phyloP scores from a whole-genome alignment of 2,113 vertebrate species.

The Coryphaenoides rupestris region DNA sequence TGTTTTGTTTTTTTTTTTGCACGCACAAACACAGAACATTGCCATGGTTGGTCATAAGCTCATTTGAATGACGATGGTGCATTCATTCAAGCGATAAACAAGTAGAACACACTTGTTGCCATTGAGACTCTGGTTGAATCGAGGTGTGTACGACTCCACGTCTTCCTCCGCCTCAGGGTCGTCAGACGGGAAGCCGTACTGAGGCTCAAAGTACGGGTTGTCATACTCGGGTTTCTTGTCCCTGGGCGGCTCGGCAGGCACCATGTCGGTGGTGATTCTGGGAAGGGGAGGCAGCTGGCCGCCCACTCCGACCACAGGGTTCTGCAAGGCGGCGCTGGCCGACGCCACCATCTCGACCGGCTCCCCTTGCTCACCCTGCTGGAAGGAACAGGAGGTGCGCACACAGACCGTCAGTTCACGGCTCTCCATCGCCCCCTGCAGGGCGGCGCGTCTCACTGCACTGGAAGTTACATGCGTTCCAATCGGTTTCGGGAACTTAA shows the following conservation, averaged over 20 bases:
- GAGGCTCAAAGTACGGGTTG: conserved; percentile 91
- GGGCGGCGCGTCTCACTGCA: no score
- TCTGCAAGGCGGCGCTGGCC: conserved; percentile 74
- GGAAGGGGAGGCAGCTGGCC: conserved; percentile 69
- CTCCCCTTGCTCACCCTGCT: conserved; percentile 78
- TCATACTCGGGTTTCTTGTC: conserved; percentile 82
- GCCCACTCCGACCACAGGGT: conserved; percentile 69
- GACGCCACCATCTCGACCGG: conserved; percentile 77
- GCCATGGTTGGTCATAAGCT: conserved; percentile 51
- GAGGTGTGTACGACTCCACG: conserved; percentile 92
- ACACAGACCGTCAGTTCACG: no score
- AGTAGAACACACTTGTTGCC: conserved; percentile 81
- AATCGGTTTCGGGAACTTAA: no score
- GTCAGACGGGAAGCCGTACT: conserved; percentile 88
- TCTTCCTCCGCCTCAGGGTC: conserved; percentile 84
- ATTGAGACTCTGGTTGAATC: conserved; percentile 87
- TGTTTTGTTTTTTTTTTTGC: no score
- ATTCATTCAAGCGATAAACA: conserved; percentile 54
- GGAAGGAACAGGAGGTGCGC: background rate
- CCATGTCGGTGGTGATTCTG: conserved; percentile 67
- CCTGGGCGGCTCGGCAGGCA: conserved; percentile 65
- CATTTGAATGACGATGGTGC: conserved; percentile 44
- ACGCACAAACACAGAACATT: background rate
- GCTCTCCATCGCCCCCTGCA: no score
- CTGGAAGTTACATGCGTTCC: no score